Conservation (phyloP, 2,113 vertebrate genomes). For the Columba livia region DNA sequence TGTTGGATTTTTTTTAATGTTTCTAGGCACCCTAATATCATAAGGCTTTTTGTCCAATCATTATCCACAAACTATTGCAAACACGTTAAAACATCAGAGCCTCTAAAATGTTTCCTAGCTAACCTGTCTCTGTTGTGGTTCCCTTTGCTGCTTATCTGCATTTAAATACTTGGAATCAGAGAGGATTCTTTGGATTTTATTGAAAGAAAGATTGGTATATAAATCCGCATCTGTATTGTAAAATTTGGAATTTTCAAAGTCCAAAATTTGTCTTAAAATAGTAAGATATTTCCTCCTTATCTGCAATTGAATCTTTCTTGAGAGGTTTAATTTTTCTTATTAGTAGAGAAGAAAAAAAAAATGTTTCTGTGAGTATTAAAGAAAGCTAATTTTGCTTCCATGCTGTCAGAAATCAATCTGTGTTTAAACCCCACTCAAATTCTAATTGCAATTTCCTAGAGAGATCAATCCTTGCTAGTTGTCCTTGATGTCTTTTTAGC, state of each 20-base stretch:
- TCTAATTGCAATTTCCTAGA: neutral
- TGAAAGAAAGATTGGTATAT: neutral
- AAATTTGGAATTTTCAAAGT: neutral
- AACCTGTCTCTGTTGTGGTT: neutral
- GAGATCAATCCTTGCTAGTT: neutral
- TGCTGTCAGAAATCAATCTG: neutral
- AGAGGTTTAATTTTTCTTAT: neutral
- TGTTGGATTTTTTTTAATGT: neutral
- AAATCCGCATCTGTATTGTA: neutral
- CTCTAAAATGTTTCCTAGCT: neutral
- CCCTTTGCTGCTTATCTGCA: neutral
- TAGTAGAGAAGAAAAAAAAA: neutral
- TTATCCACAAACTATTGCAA: neutral
- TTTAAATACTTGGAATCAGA: neutral
- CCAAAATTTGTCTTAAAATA: neutral
- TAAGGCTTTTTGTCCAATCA: neutral
- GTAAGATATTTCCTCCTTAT: neutral
- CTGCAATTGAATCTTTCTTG: neutral
- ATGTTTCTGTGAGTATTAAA: neutral
- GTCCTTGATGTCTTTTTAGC: constrained; percentile 15
- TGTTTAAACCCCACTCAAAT: neutral
- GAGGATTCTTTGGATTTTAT: neutral
- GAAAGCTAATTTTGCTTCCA: neutral
- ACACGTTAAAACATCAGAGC: neutral
- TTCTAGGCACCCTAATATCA: neutral